These are phyloP conservation scores for Ianthella basta DNA, from an alignment of 37 sponge, comb jelly and placozoan genomes.

Conservation along the genomic window DNA sequence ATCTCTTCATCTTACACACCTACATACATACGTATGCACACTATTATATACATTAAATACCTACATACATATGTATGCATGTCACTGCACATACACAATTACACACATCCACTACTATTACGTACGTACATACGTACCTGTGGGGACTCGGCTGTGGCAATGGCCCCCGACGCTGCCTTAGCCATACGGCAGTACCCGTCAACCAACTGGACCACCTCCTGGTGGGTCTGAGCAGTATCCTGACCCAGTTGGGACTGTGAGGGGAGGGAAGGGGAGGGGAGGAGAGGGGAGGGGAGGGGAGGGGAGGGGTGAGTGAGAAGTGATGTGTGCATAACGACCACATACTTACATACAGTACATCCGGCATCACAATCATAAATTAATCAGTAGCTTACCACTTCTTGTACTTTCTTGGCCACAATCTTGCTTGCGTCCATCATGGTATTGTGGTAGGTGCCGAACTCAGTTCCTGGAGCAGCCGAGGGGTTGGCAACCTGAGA, in stretches of 20 bases:
- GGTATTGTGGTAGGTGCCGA: not conserved
- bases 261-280: not conserved
- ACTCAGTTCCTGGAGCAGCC: not conserved
- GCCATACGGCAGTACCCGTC: conserved; percentile 37
- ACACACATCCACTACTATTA: too few species aligned
- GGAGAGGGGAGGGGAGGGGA: too few species aligned
- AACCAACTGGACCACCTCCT: conserved; percentile 8
- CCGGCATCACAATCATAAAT: too few species aligned
- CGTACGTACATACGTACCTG: conserved; percentile 32
- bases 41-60: not conserved
- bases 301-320: too few species aligned
- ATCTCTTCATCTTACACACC: not conserved
- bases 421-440: conserved; percentile 9
- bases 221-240: not conserved
- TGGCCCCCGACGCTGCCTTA: conserved; percentile 10
- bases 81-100: too few species aligned
- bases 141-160: conserved; percentile 35
- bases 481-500: not conserved
- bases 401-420: conserved; percentile 30
- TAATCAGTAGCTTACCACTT: conserved; percentile 13
- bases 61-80: not conserved
- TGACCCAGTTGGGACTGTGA: conserved; percentile 21
- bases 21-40: not conserved
- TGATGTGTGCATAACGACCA: too few species aligned
- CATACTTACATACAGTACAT: too few species aligned